Conservation (phyloP, 2,888 invertebrate species). For the Periphyllus acericola region DNA sequence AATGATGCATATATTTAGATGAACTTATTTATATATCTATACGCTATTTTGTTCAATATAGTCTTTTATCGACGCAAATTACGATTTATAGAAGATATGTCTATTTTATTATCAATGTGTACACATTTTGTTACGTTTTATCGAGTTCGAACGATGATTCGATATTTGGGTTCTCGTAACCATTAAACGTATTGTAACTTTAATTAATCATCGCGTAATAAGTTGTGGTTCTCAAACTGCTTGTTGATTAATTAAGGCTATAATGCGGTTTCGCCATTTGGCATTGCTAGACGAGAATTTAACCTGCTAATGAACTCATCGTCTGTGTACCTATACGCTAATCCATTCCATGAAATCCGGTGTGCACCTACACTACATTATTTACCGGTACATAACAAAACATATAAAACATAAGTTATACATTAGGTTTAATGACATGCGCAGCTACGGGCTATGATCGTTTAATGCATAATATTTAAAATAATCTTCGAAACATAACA, state of each 20-base stretch:
- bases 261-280: not conserved
- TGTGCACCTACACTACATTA: not conserved
- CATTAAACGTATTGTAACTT: not conserved
- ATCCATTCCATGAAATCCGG: not conserved
- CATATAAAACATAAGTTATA: not conserved
- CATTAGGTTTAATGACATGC: too few species aligned
- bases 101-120: too few species aligned
- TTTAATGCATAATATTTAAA: not conserved
- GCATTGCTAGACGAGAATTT: not conserved
- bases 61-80: too few species aligned
- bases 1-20: too few species aligned
- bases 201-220: not conserved
- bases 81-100: too few species aligned
- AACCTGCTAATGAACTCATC: conserved; percentile 7
- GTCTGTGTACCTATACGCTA: not conserved
- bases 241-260: not conserved
- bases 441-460: too few species aligned
- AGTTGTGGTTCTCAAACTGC: not conserved
- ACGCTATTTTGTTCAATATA: too few species aligned
- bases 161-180: not conserved
- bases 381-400: not conserved
- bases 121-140: too few species aligned
- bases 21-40: too few species aligned
- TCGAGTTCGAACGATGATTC: not conserved
- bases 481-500: too few species aligned